These are phyloP conservation scores for Drosophila pseudoananassae DNA, from an alignment of 1,140 invertebrate genomes.

Conservation along the genomic window DNA sequence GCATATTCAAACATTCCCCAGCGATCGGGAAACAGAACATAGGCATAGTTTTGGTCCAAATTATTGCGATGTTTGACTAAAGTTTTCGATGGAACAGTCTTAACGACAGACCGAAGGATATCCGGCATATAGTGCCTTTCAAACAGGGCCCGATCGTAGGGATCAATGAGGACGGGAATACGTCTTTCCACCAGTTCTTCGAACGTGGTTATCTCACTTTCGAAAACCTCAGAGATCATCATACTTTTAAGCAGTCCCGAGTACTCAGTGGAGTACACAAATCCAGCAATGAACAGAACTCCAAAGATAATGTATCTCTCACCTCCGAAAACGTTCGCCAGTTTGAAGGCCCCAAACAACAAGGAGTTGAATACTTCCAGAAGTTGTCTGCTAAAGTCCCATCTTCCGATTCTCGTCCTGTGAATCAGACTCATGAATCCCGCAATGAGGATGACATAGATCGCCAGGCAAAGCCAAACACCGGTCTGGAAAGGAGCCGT, in stretches of 20 bases:
- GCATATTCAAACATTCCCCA: constrained; percentile 37
- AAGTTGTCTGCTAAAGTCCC: constrained; percentile 51
- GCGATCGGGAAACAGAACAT: constrained; percentile 42
- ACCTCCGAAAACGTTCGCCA: constrained; percentile 26
- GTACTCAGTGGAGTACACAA: constrained; percentile 52
- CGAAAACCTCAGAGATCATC: constrained; percentile 52
- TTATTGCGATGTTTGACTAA: constrained; percentile 29
- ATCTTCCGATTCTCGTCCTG: constrained; percentile 37
- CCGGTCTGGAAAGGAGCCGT: constrained; percentile 39
- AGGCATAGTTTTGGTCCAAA: constrained; percentile 51
- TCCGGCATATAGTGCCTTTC: constrained; percentile 30
- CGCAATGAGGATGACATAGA: constrained; percentile 35
- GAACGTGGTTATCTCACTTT: constrained; percentile 40
- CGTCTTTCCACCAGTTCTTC: constrained; percentile 41
- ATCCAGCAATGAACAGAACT: constrained; percentile 33
- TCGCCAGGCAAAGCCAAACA: constrained; percentile 45
- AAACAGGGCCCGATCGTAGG: constrained; percentile 43
- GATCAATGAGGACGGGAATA: constrained; percentile 38
- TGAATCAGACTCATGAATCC: constrained; percentile 45
- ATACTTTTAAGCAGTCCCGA: constrained; percentile 44
- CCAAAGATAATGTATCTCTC: constrained; percentile 51
- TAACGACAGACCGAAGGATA: constrained; percentile 33
- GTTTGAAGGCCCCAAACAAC: constrained; percentile 20
- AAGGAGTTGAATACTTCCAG: constrained; percentile 58
- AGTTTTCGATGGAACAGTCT: constrained; percentile 34